Percentiles rank a stretch among this genome's conserved stretches.
Conservation (phyloP, 2,797 vertebrate species). For the Sylvia borin region DNA sequence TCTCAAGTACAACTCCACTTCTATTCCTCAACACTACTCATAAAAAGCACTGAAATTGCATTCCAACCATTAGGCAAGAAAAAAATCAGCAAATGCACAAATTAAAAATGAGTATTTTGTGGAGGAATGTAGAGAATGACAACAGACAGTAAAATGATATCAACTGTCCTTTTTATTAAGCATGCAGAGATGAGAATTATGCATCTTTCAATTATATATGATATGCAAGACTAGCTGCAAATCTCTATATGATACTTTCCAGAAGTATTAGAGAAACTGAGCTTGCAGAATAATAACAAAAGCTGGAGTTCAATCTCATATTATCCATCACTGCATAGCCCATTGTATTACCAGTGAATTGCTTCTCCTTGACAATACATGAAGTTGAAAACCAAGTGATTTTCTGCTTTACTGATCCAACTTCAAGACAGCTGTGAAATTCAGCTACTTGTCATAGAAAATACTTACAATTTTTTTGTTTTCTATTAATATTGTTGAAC, state of each 20-base stretch:
- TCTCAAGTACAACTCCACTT: neutral
- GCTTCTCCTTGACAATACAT: constrained; percentile 16
- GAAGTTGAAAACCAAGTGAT: constrained; percentile 49
- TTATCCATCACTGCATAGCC: constrained; percentile 21
- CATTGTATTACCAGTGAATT: neutral
- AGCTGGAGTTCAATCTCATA: constrained; percentile 48
- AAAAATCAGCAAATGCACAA: neutral
- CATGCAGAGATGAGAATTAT: constrained; percentile 21
- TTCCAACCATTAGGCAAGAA: neutral
- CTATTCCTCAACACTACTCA: neutral
- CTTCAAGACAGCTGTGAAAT: constrained; percentile 27
- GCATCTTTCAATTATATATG: constrained; percentile 56
- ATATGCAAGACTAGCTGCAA: constrained; percentile 58
- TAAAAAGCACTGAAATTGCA: neutral
- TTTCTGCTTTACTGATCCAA: constrained; percentile 70
- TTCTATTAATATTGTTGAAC: constrained; percentile 82
- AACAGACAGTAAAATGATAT: neutral
- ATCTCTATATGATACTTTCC: constrained; percentile 47
- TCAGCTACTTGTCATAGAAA: constrained; percentile 15
- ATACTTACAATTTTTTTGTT: constrained; percentile 94
- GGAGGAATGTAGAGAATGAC: neutral
- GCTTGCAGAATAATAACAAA: constrained; percentile 58
- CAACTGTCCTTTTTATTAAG: constrained; percentile 31
- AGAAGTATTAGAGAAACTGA: neutral
- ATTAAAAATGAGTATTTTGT: neutral